Evolutionary conservation across 2,113 vertebrate species (phyloP).

Genomic region (Silurus asotus): DNA sequence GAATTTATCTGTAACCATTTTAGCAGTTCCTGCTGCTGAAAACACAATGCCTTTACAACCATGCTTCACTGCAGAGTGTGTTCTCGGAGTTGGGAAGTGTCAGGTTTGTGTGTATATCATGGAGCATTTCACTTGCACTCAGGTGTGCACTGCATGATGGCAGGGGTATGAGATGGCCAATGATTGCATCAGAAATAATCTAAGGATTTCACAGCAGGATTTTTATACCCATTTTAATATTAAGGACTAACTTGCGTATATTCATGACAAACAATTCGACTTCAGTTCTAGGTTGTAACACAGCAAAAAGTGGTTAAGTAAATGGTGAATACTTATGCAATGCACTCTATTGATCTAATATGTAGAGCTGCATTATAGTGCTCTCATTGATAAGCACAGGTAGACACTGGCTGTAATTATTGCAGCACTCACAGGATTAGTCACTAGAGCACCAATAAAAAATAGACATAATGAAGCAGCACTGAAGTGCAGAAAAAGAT

Average conservation of each 20-base stretch:
- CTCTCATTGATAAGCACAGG: slow-evolving; percentile 4
- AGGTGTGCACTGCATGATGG: too few species aligned
- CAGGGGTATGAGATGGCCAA: too few species aligned
- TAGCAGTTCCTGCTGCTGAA: neutral
- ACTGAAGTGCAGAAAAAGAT: slow-evolving; percentile 19
- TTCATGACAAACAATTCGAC: neutral
- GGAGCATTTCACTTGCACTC: too few species aligned
- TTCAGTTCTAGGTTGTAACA: neutral
- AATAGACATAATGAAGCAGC: slow-evolving; percentile 29
- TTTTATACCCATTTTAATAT: neutral
- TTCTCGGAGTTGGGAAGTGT: neutral
- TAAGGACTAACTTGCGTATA: neutral
- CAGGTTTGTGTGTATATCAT: neutral
- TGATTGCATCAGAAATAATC: too few species aligned
- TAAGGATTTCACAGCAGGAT: too few species aligned
- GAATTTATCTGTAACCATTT: neutral
- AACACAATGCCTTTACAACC: neutral
- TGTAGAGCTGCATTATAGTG: neutral
- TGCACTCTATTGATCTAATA: slow-evolving; percentile 10
- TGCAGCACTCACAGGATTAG: slow-evolving; percentile 19
- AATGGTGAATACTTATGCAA: neutral
- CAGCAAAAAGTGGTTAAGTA: neutral
- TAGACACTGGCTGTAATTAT: slow-evolving; percentile 28
- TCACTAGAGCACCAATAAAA: slow-evolving; percentile 29
- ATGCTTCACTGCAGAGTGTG: neutral